Evolutionary conservation across 2,797 vertebrate species (phyloP).

Genomic region (Iguana delicatissima): DNA sequence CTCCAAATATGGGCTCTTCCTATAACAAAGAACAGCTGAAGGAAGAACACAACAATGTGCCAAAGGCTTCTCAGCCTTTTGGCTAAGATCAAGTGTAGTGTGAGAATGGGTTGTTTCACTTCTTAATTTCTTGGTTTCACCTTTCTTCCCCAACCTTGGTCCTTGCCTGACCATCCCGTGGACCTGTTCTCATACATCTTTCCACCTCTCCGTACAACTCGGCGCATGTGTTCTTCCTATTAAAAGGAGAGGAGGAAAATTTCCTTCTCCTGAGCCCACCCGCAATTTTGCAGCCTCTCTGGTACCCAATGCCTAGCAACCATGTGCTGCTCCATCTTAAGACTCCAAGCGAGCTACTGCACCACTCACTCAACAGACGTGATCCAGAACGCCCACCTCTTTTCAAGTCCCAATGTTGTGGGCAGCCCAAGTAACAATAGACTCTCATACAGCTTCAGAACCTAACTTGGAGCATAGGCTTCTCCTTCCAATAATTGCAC

Average conservation of each 20-base stretch:
- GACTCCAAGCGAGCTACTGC: not conserved
- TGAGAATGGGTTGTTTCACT: no score
- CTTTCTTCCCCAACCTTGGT: not conserved
- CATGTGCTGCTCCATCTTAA: not conserved
- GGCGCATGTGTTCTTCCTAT: not conserved
- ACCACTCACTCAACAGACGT: not conserved
- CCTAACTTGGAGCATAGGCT: not conserved
- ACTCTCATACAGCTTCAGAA: not conserved
- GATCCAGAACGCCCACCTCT: not conserved
- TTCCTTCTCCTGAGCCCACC: not conserved
- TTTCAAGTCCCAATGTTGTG: not conserved
- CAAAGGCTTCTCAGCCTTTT: no score
- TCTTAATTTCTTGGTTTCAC: not conserved
- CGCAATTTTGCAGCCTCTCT: not conserved
- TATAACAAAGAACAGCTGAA: no score
- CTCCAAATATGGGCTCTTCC: no score
- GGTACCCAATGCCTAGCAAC: not conserved
- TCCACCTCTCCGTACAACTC: no score
- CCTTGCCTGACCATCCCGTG: not conserved
- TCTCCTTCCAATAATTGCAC: not conserved
- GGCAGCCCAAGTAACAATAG: not conserved
- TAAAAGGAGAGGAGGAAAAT: not conserved
- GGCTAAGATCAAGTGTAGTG: no score
- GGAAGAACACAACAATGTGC: no score
- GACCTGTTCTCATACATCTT: not conserved